Evolutionary conservation across 2,797 vertebrate species (phyloP).

Genomic region (Lagorchestes hirsutus): DNA sequence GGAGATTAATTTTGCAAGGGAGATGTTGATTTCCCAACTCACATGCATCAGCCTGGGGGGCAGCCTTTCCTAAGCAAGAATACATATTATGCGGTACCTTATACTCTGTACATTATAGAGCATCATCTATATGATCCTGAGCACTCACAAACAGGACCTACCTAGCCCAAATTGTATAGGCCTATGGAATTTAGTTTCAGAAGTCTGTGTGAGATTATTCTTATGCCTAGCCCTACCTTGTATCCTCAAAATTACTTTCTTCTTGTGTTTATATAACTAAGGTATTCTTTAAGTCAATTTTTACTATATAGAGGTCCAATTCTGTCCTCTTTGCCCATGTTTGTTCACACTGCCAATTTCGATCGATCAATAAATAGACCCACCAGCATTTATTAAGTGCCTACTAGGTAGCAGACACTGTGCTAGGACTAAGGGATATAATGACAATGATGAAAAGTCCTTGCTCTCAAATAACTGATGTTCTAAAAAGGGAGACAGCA

Average conservation of each 20-base stretch:
- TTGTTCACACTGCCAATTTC: neutral
- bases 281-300: neutral
- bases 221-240: neutral
- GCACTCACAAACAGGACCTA: neutral
- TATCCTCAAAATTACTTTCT: neutral
- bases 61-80: neutral
- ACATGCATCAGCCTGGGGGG: neutral
- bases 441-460: neutral
- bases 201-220: neutral
- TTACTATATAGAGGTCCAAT: neutral
- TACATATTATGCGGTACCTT: neutral
- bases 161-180: neutral
- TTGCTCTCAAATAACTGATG: neutral
- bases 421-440: neutral
- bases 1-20: neutral
- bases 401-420: neutral
- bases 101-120: neutral
- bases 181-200: neutral
- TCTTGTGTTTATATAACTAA: neutral
- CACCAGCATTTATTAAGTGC: neutral
- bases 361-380: neutral
- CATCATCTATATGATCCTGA: neutral
- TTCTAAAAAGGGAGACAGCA: neutral
- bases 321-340: neutral
- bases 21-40: neutral